Evolutionary conservation across 1,140 invertebrate species (phyloP).

Genomic region (Heliothis subflexa): DNA sequence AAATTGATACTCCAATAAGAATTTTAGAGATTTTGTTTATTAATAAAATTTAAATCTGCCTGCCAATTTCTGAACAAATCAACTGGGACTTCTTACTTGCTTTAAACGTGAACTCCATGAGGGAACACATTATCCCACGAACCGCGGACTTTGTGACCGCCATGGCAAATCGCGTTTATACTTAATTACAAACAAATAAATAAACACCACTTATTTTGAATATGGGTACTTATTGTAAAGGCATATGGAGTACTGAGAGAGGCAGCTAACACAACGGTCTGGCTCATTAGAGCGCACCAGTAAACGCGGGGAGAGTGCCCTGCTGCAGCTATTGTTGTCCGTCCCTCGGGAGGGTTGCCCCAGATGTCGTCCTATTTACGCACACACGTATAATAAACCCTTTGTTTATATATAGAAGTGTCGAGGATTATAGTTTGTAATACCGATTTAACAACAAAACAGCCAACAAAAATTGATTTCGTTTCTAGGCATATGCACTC

Average conservation of each 20-base stretch:
- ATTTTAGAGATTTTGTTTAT: too few species aligned
- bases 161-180: constrained; percentile 53
- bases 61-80: background rate
- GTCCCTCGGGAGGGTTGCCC: constrained; percentile 74
- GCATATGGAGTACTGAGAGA: constrained; percentile 61
- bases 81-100: constrained; percentile 73
- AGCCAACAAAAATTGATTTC: background rate
- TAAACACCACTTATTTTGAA: constrained; percentile 50
- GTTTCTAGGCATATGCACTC: background rate
- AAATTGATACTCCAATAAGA: background rate
- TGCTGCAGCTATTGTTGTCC: constrained; percentile 80
- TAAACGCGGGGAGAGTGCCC: constrained; percentile 71
- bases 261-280: constrained; percentile 66
- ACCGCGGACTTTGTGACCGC: constrained; percentile 80
- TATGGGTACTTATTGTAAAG: constrained; percentile 58
- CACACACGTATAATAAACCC: constrained; percentile 66
- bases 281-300: constrained; percentile 81
- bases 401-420: constrained; percentile 33
- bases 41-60: background rate
- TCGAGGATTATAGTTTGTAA: constrained; percentile 9
- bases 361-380: constrained; percentile 75
- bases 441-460: constrained; percentile 1
- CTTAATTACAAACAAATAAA: constrained; percentile 31
- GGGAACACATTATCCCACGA: constrained; percentile 80
- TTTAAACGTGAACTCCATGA: constrained; percentile 84